Evolutionary conservation across 1,140 invertebrate species (phyloP).

Genomic region (Aplysia californica): DNA sequence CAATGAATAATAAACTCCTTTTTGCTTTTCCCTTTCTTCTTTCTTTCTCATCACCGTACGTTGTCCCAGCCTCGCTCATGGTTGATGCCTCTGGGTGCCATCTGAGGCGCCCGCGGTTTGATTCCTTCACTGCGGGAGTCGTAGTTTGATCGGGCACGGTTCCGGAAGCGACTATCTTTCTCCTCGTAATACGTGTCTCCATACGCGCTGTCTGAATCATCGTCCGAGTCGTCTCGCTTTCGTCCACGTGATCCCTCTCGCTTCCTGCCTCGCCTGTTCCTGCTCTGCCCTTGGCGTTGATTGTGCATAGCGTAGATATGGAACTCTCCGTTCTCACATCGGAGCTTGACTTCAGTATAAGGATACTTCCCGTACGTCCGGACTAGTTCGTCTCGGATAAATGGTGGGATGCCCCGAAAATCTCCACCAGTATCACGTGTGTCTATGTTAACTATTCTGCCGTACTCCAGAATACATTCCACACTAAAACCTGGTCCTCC

Average conservation of each 20-base stretch:
- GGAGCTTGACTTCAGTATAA: slow-evolving; percentile 29
- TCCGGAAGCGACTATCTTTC: neutral
- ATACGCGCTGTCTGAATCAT: neutral
- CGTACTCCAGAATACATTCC: slow-evolving; percentile 34
- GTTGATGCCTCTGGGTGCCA: slow-evolving; percentile 2
- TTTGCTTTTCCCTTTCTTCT: too few species aligned
- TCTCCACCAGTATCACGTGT: slow-evolving; percentile 17
- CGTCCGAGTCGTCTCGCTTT: slow-evolving; percentile 15
- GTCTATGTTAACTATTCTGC: slow-evolving; percentile 29
- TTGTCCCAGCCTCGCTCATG: slow-evolving; percentile 16
- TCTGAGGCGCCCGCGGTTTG: neutral
- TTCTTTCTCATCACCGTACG: too few species aligned
- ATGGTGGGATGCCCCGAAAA: slow-evolving; percentile 33
- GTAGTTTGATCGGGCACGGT: neutral
- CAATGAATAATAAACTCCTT: too few species aligned
- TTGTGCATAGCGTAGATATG: slow-evolving; percentile 36
- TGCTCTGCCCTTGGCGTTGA: neutral
- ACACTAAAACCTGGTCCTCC: slow-evolving; percentile 18
- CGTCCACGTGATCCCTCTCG: too few species aligned
- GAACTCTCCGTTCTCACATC: slow-evolving; percentile 30
- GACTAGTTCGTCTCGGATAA: slow-evolving; percentile 30
- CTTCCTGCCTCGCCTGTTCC: neutral
- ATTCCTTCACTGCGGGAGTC: slow-evolving; percentile 2
- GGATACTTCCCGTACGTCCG: slow-evolving; percentile 35
- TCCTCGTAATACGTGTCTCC: neutral